These are phyloP conservation scores for Caenorhabditis plicata DNA, from an alignment of 2,888 invertebrate genomes.

Conservation along the genomic window DNA sequence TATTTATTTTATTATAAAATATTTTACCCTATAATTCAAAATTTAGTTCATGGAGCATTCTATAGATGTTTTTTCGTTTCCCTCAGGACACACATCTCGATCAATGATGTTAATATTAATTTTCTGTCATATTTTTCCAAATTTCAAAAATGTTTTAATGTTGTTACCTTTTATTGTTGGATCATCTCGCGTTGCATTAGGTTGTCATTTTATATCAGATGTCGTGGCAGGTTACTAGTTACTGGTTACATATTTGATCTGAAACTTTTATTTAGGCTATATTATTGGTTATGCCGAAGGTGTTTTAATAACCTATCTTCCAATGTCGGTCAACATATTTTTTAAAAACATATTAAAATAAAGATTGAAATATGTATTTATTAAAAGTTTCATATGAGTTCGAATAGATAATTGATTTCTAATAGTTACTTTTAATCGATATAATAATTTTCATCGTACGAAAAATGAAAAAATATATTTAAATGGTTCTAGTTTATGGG, in stretches of 20 bases:
- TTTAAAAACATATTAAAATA: slow-evolving; percentile 12
- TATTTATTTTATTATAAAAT: not conserved
- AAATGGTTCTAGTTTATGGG: too few species aligned
- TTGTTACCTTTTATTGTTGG: slow-evolving; percentile 72
- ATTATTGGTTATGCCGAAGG: slow-evolving; percentile 35
- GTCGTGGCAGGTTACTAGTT: slow-evolving; percentile 75
- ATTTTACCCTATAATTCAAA: not conserved
- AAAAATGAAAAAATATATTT: too few species aligned
- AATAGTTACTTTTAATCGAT: too few species aligned
- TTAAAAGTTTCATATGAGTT: slow-evolving; percentile 7
- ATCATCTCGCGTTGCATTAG: slow-evolving; percentile 79
- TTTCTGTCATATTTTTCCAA: too few species aligned
- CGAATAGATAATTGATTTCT: slow-evolving; percentile 11
- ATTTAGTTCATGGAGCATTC: slow-evolving; percentile 19
- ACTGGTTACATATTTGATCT: not conserved
- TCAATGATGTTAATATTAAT: too few species aligned
- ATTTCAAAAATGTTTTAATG: slow-evolving; percentile 4
- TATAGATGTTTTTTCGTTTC: slow-evolving; percentile 84
- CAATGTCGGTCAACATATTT: slow-evolving; percentile 15
- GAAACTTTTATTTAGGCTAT: slow-evolving; percentile 24
- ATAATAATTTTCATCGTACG: too few species aligned
- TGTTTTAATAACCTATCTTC: slow-evolving; percentile 24
- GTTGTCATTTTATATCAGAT: slow-evolving; percentile 85
- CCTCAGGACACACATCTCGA: slow-evolving; percentile 89
- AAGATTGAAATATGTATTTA: slow-evolving; percentile 1